A percentile compares a stretch with the other conserved stretches of the same genome.
These are phyloP conservation scores for Patiria miniata DNA, from an alignment of 35 echinoderm and acorn worm genomes.

Conservation along the genomic window DNA sequence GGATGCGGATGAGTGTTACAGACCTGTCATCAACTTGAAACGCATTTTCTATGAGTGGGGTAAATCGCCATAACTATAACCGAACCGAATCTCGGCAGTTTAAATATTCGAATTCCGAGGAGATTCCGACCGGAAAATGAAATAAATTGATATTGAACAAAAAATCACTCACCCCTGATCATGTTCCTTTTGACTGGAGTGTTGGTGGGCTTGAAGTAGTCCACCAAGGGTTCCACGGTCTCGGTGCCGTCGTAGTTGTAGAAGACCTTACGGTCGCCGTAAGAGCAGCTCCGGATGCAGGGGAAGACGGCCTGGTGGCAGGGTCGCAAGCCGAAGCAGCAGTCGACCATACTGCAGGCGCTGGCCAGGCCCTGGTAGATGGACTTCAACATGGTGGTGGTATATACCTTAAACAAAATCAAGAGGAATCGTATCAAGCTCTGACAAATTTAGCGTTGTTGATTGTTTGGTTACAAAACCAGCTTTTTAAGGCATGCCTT, in stretches of 20 bases:
- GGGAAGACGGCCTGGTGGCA: slow-evolving; percentile 86
- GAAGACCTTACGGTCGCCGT: slow-evolving; percentile 71
- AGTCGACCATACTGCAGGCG: slow-evolving; percentile 85
- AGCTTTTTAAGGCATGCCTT: neutral
- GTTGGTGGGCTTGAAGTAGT: slow-evolving; percentile 78
- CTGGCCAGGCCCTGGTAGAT: slow-evolving; percentile 52
- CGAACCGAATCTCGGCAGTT: too few relatives aligned
- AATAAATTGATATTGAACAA: too few relatives aligned
- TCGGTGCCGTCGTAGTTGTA: slow-evolving; percentile 97
- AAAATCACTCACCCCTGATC: slow-evolving; percentile 73
- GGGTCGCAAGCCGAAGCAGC: slow-evolving; percentile 70
- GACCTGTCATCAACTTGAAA: too few relatives aligned
- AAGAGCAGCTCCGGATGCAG: slow-evolving; percentile 81
- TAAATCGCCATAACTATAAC: too few relatives aligned
- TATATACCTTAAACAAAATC: neutral
- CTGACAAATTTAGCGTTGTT: neutral
- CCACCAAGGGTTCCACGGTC: slow-evolving; percentile 80
- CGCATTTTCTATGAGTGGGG: too few relatives aligned
- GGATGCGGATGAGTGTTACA: too few relatives aligned
- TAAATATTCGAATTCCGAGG: too few relatives aligned
- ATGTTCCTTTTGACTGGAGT: slow-evolving; percentile 51
- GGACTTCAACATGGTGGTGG: slow-evolving; percentile 57
- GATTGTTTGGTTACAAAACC: neutral
- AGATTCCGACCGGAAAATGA: too few relatives aligned
- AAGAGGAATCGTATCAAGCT: neutral